A percentile compares a stretch with the other conserved stretches of the same genome.
Evolutionary conservation across 2,113 vertebrate species (phyloP).

Genomic region (Alethe diademata): DNA sequence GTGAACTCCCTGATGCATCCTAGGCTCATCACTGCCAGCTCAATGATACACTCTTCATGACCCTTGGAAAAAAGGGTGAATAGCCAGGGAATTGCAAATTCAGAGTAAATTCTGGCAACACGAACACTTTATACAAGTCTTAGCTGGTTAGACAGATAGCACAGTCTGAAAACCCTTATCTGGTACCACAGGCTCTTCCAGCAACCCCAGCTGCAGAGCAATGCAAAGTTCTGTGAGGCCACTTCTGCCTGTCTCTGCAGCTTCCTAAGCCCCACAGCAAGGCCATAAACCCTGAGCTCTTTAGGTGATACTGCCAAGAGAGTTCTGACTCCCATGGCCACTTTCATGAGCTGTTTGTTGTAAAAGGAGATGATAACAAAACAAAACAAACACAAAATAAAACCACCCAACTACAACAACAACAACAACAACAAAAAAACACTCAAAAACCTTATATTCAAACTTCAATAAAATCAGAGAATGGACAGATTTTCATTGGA

Average conservation of each 20-base stretch:
- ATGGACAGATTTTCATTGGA: not conserved
- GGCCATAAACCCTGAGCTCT: not conserved
- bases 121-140: not conserved
- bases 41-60: slow-evolving; percentile 15
- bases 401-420: not conserved
- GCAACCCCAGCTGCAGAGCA: not conserved
- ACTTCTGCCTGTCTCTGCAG: not conserved
- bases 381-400: not conserved
- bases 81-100: slow-evolving; percentile 13
- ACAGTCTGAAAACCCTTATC: not conserved
- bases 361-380: not conserved
- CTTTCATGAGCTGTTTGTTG: not conserved
- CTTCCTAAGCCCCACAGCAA: accelerated
- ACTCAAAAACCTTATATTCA: not conserved
- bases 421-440: not conserved
- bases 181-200: not conserved
- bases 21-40: slow-evolving; percentile 8
- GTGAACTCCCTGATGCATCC: slow-evolving; percentile 10
- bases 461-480: not conserved
- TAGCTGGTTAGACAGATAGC: not conserved
- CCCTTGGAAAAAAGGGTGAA: slow-evolving; percentile 34
- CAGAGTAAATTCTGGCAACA: not conserved
- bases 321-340: not conserved
- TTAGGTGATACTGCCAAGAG: not conserved
- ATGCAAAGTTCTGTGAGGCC: not conserved